A percentile compares a stretch with the other conserved stretches of the same genome.
Conservation (phyloP, 2,113 vertebrate species). For the Lucifuga dentata region DNA sequence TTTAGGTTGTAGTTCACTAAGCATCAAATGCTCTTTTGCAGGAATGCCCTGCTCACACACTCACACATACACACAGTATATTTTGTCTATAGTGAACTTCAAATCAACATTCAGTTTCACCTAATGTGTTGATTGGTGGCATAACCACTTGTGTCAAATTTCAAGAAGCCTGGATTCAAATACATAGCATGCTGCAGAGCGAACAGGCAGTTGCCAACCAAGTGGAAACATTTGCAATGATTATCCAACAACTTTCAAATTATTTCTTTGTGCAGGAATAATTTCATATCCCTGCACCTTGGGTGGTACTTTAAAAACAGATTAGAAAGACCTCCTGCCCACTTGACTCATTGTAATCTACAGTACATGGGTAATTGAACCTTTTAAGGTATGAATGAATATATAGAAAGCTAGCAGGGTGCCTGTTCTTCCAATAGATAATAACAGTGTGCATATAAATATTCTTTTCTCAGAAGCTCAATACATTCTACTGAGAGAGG, state of each 20-base stretch:
- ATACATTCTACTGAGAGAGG: background rate
- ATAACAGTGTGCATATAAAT: slow-evolving; percentile 28
- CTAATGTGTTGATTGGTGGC: too few species aligned
- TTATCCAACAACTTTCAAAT: slow-evolving; percentile 14
- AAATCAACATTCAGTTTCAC: too few species aligned
- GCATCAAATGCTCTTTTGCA: too few species aligned
- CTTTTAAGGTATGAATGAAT: slow-evolving; percentile 53
- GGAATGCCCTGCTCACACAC: too few species aligned
- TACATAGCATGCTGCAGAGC: too few species aligned
- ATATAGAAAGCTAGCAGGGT: slow-evolving; percentile 20
- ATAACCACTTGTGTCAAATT: too few species aligned
- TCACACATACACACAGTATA: too few species aligned
- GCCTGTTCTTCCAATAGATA: slow-evolving; percentile 34
- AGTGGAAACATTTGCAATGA: background rate
- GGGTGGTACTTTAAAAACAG: background rate
- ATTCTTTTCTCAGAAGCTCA: slow-evolving; percentile 7
- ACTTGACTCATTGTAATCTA: slow-evolving; percentile 39
- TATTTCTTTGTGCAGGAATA: slow-evolving; percentile 27
- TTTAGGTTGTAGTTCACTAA: too few species aligned
- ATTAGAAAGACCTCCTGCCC: slow-evolving; percentile 3
- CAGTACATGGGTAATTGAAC: slow-evolving; percentile 49
- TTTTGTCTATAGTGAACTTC: too few species aligned
- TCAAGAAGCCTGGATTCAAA: too few species aligned
- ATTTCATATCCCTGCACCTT: slow-evolving; percentile 4
- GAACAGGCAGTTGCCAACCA: too few species aligned